phyloP scores from a whole-genome alignment of 2,113 vertebrate species.

The Percopsis transmontana region DNA sequence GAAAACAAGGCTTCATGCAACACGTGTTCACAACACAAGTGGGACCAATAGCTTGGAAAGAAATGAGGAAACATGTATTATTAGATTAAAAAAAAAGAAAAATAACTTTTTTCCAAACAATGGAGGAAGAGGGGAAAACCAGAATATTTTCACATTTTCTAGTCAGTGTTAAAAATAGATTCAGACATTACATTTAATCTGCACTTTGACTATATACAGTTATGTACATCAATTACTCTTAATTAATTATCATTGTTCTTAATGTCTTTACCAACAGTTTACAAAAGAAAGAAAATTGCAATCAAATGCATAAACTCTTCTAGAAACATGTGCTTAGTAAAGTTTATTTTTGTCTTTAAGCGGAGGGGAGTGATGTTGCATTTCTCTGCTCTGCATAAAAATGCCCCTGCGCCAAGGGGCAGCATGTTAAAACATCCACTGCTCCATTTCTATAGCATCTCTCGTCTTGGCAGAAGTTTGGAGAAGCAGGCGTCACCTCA shows the following conservation, averaged over 20 bases:
- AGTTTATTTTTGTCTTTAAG: conserved; percentile 64
- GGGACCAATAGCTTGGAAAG: conserved; percentile 57
- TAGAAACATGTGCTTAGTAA: conserved; percentile 84
- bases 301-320: conserved; percentile 81
- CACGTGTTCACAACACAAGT: conserved; percentile 77
- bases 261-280: conserved; percentile 79
- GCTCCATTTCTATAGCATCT: neutral
- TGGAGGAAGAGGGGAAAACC: conserved; percentile 38
- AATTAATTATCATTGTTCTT: conserved; percentile 77
- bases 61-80: conserved; percentile 62
- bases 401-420: conserved; percentile 21
- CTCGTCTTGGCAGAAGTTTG: too few species aligned
- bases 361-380: conserved; percentile 50
- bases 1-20: conserved; percentile 79
- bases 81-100: conserved; percentile 33
- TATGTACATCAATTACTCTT: conserved; percentile 79
- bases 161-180: conserved; percentile 88
- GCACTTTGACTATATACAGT: conserved; percentile 81
- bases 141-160: conserved; percentile 80
- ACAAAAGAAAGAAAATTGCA: conserved; percentile 77
- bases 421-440: too few species aligned
- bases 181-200: conserved; percentile 83
- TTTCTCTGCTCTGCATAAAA: conserved; percentile 44
- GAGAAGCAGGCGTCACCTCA: too few species aligned
- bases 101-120: conserved; percentile 66